Percentiles rank a stretch among this genome's conserved stretches.
Evolutionary conservation across 2,113 vertebrate genomes (phyloP).

Genomic region (Petromus typicus): DNA sequence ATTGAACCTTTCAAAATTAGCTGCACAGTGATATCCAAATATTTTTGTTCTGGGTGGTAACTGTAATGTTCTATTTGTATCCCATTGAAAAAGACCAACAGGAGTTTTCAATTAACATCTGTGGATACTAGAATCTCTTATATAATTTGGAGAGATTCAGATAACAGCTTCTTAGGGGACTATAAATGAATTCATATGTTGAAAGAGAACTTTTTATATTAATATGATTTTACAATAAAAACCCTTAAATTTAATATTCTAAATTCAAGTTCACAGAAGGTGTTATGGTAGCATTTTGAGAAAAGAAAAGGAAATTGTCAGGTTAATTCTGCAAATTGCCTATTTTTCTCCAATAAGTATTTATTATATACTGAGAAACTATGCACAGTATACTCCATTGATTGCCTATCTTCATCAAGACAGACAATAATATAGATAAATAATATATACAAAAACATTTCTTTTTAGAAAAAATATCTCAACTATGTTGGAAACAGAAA

Average conservation of each 20-base stretch:
- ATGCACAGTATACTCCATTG: not conserved
- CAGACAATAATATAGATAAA: no score
- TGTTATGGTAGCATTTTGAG: not conserved
- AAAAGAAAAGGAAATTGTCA: not conserved
- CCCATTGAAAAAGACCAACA: not conserved
- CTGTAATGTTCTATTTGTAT: not conserved
- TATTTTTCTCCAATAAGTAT: not conserved
- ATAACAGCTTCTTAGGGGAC: not conserved
- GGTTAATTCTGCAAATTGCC: slow-evolving; percentile 25
- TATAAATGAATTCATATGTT: not conserved
- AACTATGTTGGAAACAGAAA: not conserved
- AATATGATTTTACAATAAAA: slow-evolving; percentile 10
- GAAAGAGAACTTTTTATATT: slow-evolving; percentile 21
- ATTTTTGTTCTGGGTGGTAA: not conserved
- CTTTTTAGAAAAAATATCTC: not conserved
- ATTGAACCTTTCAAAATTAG: slow-evolving; percentile 4
- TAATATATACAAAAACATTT: not conserved
- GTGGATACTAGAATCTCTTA: not conserved
- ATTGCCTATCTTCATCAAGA: not conserved
- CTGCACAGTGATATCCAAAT: not conserved
- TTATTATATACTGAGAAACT: not conserved
- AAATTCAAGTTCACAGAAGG: not conserved
- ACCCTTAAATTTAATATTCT: not conserved
- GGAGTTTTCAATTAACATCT: slow-evolving; percentile 2
- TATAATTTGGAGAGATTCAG: not conserved